These are phyloP conservation scores for Ailurus styani DNA, from an alignment of 2,113 vertebrate genomes.

Conservation along the genomic window DNA sequence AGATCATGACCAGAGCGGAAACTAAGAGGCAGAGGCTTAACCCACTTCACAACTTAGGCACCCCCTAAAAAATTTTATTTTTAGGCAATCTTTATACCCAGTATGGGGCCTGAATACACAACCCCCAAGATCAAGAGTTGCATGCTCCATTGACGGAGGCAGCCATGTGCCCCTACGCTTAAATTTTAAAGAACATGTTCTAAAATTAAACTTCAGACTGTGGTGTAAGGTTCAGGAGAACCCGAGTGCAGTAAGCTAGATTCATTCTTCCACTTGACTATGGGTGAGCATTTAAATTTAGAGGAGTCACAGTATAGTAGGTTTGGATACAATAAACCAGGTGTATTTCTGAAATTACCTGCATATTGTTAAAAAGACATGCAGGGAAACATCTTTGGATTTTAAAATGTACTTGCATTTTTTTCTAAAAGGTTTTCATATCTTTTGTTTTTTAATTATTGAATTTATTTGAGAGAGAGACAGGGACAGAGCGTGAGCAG, in stretches of 20 bases:
- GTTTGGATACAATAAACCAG: background rate
- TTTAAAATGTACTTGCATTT: constrained; percentile 22
- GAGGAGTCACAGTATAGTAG: background rate
- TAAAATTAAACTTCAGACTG: background rate
- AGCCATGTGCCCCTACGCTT: background rate
- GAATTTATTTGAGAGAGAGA: too few relatives aligned
- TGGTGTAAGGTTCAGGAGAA: background rate
- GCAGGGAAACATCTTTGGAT: background rate
- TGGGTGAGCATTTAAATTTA: background rate
- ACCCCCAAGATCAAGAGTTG: background rate
- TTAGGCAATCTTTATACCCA: background rate
- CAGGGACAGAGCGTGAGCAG: too few relatives aligned
- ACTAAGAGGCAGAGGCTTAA: too few relatives aligned
- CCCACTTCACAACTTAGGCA: too few relatives aligned
- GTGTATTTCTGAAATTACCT: background rate
- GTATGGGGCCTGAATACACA: background rate
- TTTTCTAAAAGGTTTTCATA: background rate
- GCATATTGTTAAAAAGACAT: constrained; percentile 1
- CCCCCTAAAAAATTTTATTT: background rate
- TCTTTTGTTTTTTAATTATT: too few relatives aligned
- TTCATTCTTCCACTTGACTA: background rate
- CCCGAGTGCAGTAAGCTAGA: background rate
- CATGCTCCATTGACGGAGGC: background rate
- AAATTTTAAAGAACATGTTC: constrained; percentile 1
- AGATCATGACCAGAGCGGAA: too few relatives aligned